Base-by-base conservation (phyloP, 2,797 vertebrate genomes). In the Poeciliopsis infans region DNA sequence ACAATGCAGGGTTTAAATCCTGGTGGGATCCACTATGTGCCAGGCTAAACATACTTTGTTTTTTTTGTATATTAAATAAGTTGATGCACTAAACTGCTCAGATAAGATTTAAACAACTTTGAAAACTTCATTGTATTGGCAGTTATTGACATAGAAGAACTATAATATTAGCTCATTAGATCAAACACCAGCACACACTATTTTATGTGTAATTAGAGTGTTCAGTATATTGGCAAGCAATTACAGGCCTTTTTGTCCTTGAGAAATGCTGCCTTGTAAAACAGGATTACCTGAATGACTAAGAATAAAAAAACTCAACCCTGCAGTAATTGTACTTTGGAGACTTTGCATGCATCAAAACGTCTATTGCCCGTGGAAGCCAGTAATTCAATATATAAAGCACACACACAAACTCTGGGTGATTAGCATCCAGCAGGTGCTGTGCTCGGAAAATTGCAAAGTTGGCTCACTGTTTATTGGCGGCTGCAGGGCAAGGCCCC, bases 401-500 rank as follows among this genome's bases (percentile, higher is more conserved):
- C 20, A 64, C n/a, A 64, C n/a, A 4, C 31, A 77, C 53, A 87
- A 75, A 79, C 33, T 73, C 64, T 77, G 77, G 85, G 81, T 75
- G 81, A 85, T 88, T 78, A 80, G 59, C 79, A 79, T 86, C 80
- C 79, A 85, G 76, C 79, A 86, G 82, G 78, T 86, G 74, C 45
- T 69, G 74, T 72, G 55, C 75, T 84, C 59, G 80, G 79, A 86
- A 87, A 93, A 88, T 76, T 79, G 81, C 74, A 78, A 84, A 83
- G 64, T 78, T 82, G 75, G 68, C 76, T 83, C 55, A 47, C 74
- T 83, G 79, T 83, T 76, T 76, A 82, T 66, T 76, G 87, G 76
- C 82, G 72, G 79, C 80, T 82, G 75, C 74, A 81, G 76, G 79
- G 85, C 81, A 18, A 88, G 92, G 91, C 88, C 82, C 83, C 47